Evolutionary conservation across 2,797 vertebrate species (phyloP).

Genomic region (Xyrichtys novacula): DNA sequence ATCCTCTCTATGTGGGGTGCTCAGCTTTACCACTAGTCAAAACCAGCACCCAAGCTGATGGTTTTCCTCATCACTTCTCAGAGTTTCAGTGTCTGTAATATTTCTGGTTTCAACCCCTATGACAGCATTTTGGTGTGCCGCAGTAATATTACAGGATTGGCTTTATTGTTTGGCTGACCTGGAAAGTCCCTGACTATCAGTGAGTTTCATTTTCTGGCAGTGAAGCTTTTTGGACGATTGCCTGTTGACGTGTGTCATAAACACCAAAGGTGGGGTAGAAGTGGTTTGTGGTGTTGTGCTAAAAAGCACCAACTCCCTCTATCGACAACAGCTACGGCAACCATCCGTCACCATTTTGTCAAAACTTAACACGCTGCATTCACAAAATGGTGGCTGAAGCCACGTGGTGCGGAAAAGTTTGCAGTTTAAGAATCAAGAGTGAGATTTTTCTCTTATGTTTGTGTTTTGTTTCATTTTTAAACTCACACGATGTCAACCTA

Average conservation of each 20-base stretch:
- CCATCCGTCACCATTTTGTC: conserved; percentile 53
- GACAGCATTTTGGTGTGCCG: not conserved
- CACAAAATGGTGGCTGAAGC: conserved; percentile 51
- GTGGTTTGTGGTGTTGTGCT: not conserved
- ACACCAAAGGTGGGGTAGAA: not conserved
- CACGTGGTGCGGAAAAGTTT: not conserved
- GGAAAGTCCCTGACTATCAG: conserved; percentile 55
- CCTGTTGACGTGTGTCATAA: conserved; percentile 25
- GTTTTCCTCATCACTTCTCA: no score
- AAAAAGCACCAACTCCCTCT: conserved; percentile 46
- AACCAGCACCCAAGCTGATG: no score
- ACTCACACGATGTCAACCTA: no score
- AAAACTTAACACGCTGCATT: fast-evolving
- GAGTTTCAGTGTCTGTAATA: not conserved
- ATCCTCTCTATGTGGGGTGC: no score
- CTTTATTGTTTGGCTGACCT: not conserved
- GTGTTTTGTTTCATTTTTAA: no score
- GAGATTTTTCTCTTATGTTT: no score
- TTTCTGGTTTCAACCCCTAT: fast-evolving
- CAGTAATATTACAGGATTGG: not conserved
- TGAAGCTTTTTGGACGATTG: conserved; percentile 32
- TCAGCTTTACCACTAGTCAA: no score
- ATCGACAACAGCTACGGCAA: not conserved
- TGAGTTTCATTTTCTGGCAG: not conserved
- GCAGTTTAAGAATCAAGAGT: not conserved